Percentiles rank a stretch among this genome's conserved stretches.
These are phyloP conservation scores for Microcebus murinus DNA, from an alignment of 2,113 vertebrate genomes.

Conservation along the genomic window DNA sequence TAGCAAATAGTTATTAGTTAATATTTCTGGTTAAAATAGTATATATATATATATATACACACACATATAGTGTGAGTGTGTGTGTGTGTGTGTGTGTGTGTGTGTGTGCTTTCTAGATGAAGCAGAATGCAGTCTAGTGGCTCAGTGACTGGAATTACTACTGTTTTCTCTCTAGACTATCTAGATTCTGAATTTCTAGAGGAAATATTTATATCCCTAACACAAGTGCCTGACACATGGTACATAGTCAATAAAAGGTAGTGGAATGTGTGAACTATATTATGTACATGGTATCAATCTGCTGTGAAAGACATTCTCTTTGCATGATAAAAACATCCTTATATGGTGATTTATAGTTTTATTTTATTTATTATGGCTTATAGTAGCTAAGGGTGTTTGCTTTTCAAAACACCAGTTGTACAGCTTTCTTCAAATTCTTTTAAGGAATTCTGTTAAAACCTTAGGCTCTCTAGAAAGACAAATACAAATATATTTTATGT, in stretches of 20 bases:
- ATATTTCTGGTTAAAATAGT: background rate
- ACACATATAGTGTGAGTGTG: too few species aligned
- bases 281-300: background rate
- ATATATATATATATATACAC: background rate
- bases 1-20: background rate
- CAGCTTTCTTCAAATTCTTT: slow-evolving; percentile 42
- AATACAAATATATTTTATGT: background rate
- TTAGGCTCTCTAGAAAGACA: background rate
- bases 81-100: too few species aligned
- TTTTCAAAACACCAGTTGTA: background rate
- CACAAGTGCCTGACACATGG: background rate
- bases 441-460: background rate
- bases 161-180: background rate
- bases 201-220: background rate
- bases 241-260: background rate
- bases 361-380: background rate
- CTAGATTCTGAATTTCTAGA: background rate
- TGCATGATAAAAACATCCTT: background rate
- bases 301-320: background rate
- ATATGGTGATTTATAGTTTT: background rate
- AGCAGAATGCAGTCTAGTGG: background rate
- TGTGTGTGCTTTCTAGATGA: background rate
- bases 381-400: background rate
- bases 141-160: background rate
- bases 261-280: background rate